phyloP scores from a whole-genome alignment of 2,113 vertebrate species.

The Sclerurus mexicanus region DNA sequence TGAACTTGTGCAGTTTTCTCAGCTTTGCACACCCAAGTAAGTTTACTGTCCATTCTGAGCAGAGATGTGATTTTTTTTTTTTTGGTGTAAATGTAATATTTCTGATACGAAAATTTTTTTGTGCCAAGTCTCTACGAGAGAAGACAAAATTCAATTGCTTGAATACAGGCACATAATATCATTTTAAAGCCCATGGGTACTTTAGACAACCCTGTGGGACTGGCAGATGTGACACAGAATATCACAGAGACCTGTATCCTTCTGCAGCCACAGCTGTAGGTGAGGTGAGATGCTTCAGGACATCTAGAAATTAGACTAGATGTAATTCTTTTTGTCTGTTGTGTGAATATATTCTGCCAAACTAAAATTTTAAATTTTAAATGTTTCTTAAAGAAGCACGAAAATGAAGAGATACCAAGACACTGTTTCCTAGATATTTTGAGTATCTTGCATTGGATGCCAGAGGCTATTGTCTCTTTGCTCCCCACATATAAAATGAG shows the following conservation, averaged over 20 bases:
- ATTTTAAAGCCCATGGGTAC: neutral
- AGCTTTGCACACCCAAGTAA: neutral
- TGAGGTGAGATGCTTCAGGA: neutral
- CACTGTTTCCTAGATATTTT: neutral
- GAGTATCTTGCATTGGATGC: neutral
- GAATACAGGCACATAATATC: neutral
- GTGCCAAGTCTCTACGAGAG: neutral
- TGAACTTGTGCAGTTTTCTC: neutral
- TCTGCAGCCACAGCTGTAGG: neutral
- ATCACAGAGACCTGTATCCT: neutral
- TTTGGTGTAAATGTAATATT: neutral
- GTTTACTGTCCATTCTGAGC: neutral
- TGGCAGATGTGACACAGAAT: neutral
- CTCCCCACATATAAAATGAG: neutral
- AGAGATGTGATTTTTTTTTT: neutral
- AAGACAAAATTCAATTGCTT: neutral
- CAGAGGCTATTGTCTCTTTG: neutral
- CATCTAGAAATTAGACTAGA: neutral
- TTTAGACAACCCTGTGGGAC: neutral
- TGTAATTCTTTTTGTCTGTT: neutral
- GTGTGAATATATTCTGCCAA: neutral
- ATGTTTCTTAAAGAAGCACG: neutral
- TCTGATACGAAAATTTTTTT: neutral
- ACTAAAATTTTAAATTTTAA: neutral
- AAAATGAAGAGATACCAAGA: neutral